Base-by-base conservation (phyloP, 2,888 invertebrate species). In the Noctua pronuba region DNA sequence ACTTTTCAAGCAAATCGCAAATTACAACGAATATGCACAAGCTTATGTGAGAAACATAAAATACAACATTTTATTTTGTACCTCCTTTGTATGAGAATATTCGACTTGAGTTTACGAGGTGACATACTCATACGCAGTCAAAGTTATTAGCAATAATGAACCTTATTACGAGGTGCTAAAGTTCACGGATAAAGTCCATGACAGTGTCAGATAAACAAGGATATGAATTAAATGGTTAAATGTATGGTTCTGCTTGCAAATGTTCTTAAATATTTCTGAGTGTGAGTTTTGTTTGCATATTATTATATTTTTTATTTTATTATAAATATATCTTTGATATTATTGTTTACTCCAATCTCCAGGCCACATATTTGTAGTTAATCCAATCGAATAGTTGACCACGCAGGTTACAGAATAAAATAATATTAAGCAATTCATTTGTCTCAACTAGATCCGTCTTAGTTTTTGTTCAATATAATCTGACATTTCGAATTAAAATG, bases 1-100 rank as follows among this genome's bases (percentile, higher is more conserved):
- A 75, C 49, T 44, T 60, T 74, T 44, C 66, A 75, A 82, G 58
- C 52, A 76, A 80, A 79, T 70, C 64, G 35, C 82, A 84, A 75
- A 70, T 76, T 55, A 72, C 52, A 55, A 81, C 75, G 78, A 88
- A 71, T 78, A 86, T 72, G 71, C 66, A 78, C 80, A 75, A 79
- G 73, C 77, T 77, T 77, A 79, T 81, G 88, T 66, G 80, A 73
- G 75, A 80, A 86, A 65, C 87, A 79, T 88, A 86, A 88, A 88
- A 83, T 82, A 73, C 52, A 38, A 67, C 71, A 76, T 74, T 78
- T 86, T 88, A 86, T 84, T 82, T 80, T 78, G 72, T 74, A 78
- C 70, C 70, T 74, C 35, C 80, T 77, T 84, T 86, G 83, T 88
- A 81, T 79, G 83, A 80, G 82, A 85, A 86, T 85, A 84, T 79